Base-by-base conservation (phyloP, 1,140 invertebrate genomes). In the Drosophila kohkoa region DNA sequence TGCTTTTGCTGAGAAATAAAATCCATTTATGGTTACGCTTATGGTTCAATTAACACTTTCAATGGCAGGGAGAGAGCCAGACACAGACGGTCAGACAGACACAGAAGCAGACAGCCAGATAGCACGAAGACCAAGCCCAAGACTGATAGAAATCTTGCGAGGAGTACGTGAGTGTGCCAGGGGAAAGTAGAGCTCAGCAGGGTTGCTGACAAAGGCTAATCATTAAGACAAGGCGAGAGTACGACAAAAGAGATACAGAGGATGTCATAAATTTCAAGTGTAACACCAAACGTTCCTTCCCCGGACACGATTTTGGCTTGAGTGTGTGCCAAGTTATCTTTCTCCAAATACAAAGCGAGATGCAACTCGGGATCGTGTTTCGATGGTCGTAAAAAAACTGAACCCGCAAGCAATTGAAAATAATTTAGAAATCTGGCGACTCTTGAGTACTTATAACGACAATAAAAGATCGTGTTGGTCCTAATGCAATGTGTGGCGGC, bases 21-120 rank as follows among this genome's bases (percentile, higher is more conserved):
- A 90, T 90, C 79, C 86, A 91, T 90, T 90, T 90, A 90, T 90
- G 86, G 86, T 90, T 90, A 90, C 86, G 86, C 86, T 90, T 90
- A 90, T 90, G 86, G 86, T 90, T 90, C 86, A 90, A 90, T 90
- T 90, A 90, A 87, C 86, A 91, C 86, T 80, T 90, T 87, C 76
- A 88, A 85, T 82, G 77, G 64, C 68, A 68, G 68, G 55, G 54
- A 32, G 49, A 80, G 51, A 68, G 60, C 46, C n/a, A 55, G 63
- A 72, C 20, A 69, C 16, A 63, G 48, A 20, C 20, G 20, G 20
- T 25, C 20, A 25, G 54, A 32, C 45, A 80, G 51, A 68, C 57
- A 69, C 16, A 63, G 48, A 20, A 25, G 20, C 43, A 51, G 43
- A 77, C 51, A 69, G 62, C 43, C 16, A 54, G 65, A 70, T 20